These are phyloP conservation scores for Carapus acus DNA, from an alignment of 2,797 vertebrate genomes.

Conservation along the genomic window DNA sequence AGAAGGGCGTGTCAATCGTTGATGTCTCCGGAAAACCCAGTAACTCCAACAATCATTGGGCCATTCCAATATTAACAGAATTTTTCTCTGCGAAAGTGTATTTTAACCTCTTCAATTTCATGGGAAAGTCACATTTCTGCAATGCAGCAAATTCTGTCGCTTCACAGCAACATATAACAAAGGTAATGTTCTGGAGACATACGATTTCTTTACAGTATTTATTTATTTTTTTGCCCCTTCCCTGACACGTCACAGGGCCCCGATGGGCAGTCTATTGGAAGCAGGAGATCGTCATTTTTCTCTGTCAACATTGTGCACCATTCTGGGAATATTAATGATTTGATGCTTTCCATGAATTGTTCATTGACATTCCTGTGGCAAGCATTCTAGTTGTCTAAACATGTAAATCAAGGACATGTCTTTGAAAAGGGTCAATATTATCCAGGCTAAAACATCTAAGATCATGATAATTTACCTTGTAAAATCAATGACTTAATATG, in stretches of 20 bases:
- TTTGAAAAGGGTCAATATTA: constrained; percentile 34
- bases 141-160: too few relatives aligned
- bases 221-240: too few relatives aligned
- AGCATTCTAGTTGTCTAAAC: constrained; percentile 26
- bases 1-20: constrained; percentile 69
- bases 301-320: constrained; percentile 29
- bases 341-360: constrained; percentile 38
- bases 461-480: constrained; percentile 28
- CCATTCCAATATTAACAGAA: constrained; percentile 17
- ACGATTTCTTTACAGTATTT: too few relatives aligned
- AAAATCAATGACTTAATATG: constrained; percentile 33
- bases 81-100: constrained; percentile 10
- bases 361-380: constrained; percentile 17
- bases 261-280: constrained; percentile 28
- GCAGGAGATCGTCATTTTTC: constrained; percentile 36
- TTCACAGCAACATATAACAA: too few relatives aligned
- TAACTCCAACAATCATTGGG: constrained; percentile 48
- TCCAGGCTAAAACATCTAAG: constrained; percentile 36
- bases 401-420: constrained; percentile 35
- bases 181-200: too few relatives aligned
- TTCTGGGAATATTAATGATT: constrained; percentile 37
- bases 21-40: constrained; percentile 59
- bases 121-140: too few relatives aligned
- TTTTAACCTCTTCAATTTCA: background rate
- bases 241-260: constrained; percentile 16